These are phyloP conservation scores for Arothron firmamentum DNA, from an alignment of 2,113 vertebrate species.

Conservation along the genomic window DNA sequence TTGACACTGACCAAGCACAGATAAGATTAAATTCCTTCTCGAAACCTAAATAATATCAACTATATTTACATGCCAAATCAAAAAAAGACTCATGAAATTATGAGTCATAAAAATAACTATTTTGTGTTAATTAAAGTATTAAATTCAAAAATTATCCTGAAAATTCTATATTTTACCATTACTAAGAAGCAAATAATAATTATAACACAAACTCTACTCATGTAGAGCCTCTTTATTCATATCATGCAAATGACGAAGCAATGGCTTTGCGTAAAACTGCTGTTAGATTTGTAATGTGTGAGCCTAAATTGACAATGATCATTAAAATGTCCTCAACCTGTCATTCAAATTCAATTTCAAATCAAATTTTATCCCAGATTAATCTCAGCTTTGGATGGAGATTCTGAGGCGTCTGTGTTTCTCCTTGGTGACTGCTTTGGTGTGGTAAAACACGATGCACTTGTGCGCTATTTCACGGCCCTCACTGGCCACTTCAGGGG, in stretches of 20 bases:
- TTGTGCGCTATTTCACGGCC: slow-evolving; percentile 18
- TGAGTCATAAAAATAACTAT: background rate
- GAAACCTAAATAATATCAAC: background rate
- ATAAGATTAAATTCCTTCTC: slow-evolving; percentile 25
- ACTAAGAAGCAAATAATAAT: too few species aligned
- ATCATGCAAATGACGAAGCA: too few species aligned
- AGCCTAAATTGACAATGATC: too few species aligned
- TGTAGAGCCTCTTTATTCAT: too few species aligned
- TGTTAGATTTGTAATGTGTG: too few species aligned
- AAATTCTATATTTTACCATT: too few species aligned
- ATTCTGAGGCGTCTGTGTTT: slow-evolving; percentile 2
- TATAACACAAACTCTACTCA: background rate
- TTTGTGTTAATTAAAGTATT: slow-evolving; percentile 11
- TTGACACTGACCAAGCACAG: slow-evolving; percentile 24
- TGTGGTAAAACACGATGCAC: slow-evolving; percentile 20
- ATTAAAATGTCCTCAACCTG: too few species aligned
- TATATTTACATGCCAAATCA: background rate
- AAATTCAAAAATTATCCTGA: too few species aligned
- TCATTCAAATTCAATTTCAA: too few species aligned
- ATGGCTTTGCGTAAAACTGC: too few species aligned
- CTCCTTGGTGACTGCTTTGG: slow-evolving; percentile 16
- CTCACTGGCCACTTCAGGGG: slow-evolving; percentile 21
- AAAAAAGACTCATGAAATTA: background rate
- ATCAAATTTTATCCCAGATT: slow-evolving; percentile 8
- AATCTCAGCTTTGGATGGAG: background rate